A percentile compares a stretch with the other conserved stretches of the same genome.
phyloP scores from a whole-genome alignment of 2,888 invertebrate genomes.

The Rhodophaea formosa region DNA sequence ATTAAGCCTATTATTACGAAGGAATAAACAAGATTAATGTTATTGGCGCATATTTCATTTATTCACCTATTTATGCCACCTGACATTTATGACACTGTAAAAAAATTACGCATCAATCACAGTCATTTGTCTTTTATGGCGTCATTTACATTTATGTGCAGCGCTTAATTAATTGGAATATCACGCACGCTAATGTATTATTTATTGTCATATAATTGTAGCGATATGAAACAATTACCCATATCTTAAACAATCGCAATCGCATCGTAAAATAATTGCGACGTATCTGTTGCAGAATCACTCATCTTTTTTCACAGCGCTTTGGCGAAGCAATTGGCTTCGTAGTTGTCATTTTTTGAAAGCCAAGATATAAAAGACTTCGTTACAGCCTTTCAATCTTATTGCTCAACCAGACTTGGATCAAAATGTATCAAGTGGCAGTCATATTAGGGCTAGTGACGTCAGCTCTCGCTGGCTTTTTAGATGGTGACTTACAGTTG shows the following conservation, averaged over 20 bases:
- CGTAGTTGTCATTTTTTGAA: conserved; percentile 70
- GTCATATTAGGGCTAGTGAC: conserved; percentile 43
- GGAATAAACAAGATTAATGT: no score
- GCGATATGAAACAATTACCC: not conserved
- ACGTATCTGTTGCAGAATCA: conserved; percentile 42
- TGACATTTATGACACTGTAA: no score
- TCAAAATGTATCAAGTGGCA: conserved; percentile 63
- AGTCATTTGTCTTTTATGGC: no score
- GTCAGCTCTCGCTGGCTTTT: conserved; percentile 45
- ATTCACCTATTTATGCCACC: no score
- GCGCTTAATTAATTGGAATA: no score
- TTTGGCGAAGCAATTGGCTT: conserved; percentile 50
- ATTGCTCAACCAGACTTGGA: conserved; percentile 55
- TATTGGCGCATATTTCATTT: no score
- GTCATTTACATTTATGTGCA: no score
- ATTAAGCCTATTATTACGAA: no score
- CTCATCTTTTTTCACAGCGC: conserved; percentile 46
- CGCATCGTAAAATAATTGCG: not conserved
- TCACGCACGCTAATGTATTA: not conserved
- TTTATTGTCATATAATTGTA: not conserved
- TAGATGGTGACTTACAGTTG: conserved; percentile 79
- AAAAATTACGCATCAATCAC: no score
- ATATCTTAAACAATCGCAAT: not conserved
- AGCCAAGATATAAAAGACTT: conserved; percentile 70
- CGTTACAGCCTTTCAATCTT: conserved; percentile 60